Conservation (phyloP, 2,797 vertebrate species). For the Acanthurus tractus region DNA sequence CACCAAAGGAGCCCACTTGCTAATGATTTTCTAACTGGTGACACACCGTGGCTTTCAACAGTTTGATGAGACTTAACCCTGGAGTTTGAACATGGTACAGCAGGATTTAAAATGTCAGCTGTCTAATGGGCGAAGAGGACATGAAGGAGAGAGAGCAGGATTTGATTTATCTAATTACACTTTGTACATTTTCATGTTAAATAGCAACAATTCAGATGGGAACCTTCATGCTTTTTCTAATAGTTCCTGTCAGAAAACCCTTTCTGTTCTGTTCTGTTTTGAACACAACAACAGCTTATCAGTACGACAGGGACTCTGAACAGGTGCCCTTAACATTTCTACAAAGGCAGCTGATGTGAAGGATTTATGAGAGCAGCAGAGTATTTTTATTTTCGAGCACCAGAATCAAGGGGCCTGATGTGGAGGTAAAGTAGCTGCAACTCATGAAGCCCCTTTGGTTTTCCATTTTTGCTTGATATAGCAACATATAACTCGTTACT, state of each 20-base stretch:
- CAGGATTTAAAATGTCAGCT: constrained; percentile 21
- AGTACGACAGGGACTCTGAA: not conserved
- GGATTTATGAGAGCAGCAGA: not conserved
- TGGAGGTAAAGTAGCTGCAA: constrained; percentile 24
- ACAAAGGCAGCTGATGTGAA: not conserved
- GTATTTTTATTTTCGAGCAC: constrained; percentile 7
- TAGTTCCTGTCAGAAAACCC: not conserved
- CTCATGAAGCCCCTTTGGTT: constrained; percentile 31
- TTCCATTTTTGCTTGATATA: constrained; percentile 41
- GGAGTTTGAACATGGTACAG: constrained; percentile 24
- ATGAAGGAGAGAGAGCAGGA: constrained; percentile 3
- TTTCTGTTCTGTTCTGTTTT: no score
- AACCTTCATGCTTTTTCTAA: not conserved
- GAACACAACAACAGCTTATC: no score
- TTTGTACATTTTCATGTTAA: not conserved
- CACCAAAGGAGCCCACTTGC: constrained; percentile 16
- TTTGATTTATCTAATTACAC: constrained; percentile 1
- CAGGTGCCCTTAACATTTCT: not conserved
- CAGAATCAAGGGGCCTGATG: constrained; percentile 23
- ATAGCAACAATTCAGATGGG: not conserved
- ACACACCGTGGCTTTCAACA: not conserved
- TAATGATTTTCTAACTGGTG: constrained; percentile 57
- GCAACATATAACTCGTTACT: constrained; percentile 33
- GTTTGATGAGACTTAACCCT: constrained; percentile 45
- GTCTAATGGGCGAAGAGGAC: not conserved